A percentile compares a stretch with the other conserved stretches of the same genome.
phyloP scores from a whole-genome alignment of 2,113 vertebrate species.

The Sardina pilchardus region DNA sequence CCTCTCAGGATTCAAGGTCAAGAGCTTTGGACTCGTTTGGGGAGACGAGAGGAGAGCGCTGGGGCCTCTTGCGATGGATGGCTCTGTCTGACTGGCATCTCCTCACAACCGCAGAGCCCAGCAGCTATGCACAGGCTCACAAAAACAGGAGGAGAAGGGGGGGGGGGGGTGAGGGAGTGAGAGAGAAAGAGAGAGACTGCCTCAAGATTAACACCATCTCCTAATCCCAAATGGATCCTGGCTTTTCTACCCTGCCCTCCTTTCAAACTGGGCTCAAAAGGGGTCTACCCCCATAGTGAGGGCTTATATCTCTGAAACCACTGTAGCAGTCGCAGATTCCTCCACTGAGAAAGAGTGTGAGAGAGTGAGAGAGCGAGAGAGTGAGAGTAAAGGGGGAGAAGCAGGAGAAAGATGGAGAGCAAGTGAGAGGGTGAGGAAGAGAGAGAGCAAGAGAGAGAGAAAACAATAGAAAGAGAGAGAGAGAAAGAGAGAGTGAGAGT shows the following conservation, averaged over 20 bases:
- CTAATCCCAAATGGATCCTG: conserved; percentile 70
- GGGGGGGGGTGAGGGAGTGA: background rate
- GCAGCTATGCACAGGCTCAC: conserved; percentile 41
- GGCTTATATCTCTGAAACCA: conserved; percentile 70
- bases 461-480: background rate
- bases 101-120: conserved; percentile 57
- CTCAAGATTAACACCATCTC: conserved; percentile 78
- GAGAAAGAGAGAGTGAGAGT: conserved; percentile 1
- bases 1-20: conserved; percentile 79
- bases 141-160: background rate
- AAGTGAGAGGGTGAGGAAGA: conserved; percentile 42
- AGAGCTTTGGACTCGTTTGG: conserved; percentile 62
- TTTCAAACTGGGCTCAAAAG: conserved; percentile 73
- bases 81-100: conserved; percentile 59
- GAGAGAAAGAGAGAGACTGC: conserved; percentile 67
- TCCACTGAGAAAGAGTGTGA: conserved; percentile 19
- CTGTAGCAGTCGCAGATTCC: conserved; percentile 61
- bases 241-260: conserved; percentile 50
- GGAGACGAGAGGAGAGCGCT: conserved; percentile 53
- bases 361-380: conserved; percentile 1
- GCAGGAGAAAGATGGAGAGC: conserved; percentile 16
- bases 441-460: background rate
- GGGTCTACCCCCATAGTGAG: conserved; percentile 56
- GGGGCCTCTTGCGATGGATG: conserved; percentile 56
- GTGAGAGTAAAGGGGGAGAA: conserved; percentile 25